Evolutionary conservation across 2,797 vertebrate genomes (phyloP), one percentile per base, ranked within the genome.

Genomic region (Anas acuta): DNA sequence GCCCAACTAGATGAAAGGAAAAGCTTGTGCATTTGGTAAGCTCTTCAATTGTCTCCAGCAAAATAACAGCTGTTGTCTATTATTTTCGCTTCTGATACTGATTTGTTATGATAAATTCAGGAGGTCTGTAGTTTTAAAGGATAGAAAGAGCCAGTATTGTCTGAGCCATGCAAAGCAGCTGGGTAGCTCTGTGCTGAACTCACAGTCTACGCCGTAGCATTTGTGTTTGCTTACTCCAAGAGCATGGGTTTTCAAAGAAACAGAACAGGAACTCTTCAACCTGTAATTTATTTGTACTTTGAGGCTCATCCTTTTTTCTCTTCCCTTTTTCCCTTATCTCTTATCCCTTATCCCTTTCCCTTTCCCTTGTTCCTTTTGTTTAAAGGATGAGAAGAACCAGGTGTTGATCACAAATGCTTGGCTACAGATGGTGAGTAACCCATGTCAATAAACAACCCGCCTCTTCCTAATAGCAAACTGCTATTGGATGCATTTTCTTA

Each of bases 381-480:
- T 47, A 60, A 95, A 99, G 99, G 99, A 99, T 86, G 98, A 99
- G 96, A 99, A 99, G 98, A 99, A 99, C 97, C 99, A 99, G 94
- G 98, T 99, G 84, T 84, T 99, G 97, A 98, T 99, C 95, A 99
- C 99, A 73, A 99, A 99, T 45, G 98, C 98, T 49, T 99, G 99
- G 98, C 97, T 99, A 92, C 98, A 99, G 87, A 97, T 99, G 98
- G 99, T 99, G 97, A 98, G 99, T 98, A 96, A 71, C 16, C 16
- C 83, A 10, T 71, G 30, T 56, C 35, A 62, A 28, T 62, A 30
- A 69, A 49, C 75, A 49, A 49, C 5, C 13, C 22, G 17, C 43
- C 5, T 3, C 13, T 30, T 62, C 39, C 25, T 82, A n/a, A 69
- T 11, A 67, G 21, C 16, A 75, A 92, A 49, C 5, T 43, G 43